Evolutionary conservation across 2,888 invertebrate genomes (phyloP).

Genomic region (Petrolisthes cinctipes): DNA sequence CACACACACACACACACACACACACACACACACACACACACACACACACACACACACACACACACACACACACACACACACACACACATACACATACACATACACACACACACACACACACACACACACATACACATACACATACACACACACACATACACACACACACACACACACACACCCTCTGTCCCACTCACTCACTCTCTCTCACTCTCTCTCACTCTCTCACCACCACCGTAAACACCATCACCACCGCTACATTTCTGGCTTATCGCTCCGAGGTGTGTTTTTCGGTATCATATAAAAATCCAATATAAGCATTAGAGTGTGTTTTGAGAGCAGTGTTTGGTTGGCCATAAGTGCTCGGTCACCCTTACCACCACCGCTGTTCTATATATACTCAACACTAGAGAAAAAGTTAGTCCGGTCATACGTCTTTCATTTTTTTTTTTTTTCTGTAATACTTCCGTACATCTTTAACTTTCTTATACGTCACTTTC

Average conservation of each 20-base stretch:
- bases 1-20: background rate
- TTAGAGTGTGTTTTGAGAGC: no score
- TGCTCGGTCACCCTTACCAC: no score
- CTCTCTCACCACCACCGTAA: background rate
- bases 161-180: background rate
- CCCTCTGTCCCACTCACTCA: background rate
- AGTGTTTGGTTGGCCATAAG: no score
- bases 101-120: background rate
- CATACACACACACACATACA: background rate
- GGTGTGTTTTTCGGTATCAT: no score
- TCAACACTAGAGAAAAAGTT: no score
- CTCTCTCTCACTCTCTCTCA: background rate
- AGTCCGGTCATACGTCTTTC: no score
- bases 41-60: background rate
- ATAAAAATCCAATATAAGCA: no score
- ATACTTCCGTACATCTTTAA: no score
- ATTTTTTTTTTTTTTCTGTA: no score
- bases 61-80: background rate
- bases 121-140: slow-evolving; percentile 4
- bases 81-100: background rate
- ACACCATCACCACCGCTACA: background rate
- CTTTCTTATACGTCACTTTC: no score
- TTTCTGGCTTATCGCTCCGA: no score
- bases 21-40: background rate
- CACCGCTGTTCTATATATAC: no score